These are phyloP conservation scores for Leptinotarsa texana DNA, from an alignment of 1,140 invertebrate genomes.

Conservation along the genomic window DNA sequence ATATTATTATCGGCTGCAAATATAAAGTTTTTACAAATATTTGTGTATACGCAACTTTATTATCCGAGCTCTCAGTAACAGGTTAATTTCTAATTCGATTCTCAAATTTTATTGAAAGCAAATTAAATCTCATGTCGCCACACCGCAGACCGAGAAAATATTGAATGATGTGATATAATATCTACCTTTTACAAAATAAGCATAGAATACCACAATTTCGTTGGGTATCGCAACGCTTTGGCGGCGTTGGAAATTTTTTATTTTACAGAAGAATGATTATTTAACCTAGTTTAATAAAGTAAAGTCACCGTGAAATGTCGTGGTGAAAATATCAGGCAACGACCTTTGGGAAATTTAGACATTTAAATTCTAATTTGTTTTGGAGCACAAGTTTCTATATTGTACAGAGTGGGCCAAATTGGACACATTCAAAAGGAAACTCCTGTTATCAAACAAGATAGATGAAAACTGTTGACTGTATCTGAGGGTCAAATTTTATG, in stretches of 20 bases:
- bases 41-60: too few relatives aligned
- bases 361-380: too few relatives aligned
- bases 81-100: background rate
- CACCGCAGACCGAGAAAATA: background rate
- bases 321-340: background rate
- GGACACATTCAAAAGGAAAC: too few relatives aligned
- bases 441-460: too few relatives aligned
- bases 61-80: too few relatives aligned
- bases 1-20: too few relatives aligned
- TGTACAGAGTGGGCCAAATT: too few relatives aligned
- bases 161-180: slow-evolving; percentile 4
- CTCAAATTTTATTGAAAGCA: background rate
- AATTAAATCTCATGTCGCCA: background rate
- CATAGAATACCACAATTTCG: background rate
- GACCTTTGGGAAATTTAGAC: background rate
- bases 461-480: too few relatives aligned
- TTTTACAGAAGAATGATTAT: background rate
- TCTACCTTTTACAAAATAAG: slow-evolving; percentile 1
- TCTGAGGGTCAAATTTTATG: too few relatives aligned
- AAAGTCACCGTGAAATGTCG: slow-evolving; percentile 1
- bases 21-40: too few relatives aligned
- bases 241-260: background rate
- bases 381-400: too few relatives aligned
- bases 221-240: background rate
- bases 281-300: background rate